Evolutionary conservation across 2,888 invertebrate genomes (phyloP).

Genomic region (Silvanus unidentatus): DNA sequence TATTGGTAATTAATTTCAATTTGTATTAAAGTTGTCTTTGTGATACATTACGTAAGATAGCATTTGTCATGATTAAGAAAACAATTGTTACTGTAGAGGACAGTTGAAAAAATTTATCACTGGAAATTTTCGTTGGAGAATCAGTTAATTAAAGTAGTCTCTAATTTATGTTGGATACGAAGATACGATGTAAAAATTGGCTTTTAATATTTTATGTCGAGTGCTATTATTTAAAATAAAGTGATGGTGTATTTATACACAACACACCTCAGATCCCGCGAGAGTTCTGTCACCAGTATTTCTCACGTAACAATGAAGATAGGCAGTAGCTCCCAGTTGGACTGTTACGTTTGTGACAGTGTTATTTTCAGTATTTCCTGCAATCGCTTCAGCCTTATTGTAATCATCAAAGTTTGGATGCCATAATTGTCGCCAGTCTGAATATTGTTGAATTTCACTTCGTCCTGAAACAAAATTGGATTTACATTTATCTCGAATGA

Average conservation of each 20-base stretch:
- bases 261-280: slow-evolving; percentile 41
- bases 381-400: slow-evolving; percentile 40
- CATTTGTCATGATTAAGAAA: no score
- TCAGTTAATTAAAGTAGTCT: no score
- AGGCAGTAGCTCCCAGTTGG: slow-evolving; percentile 72
- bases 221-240: no score
- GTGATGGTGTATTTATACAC: background rate
- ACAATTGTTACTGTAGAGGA: no score
- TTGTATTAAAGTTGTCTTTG: no score
- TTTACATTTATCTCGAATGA: background rate
- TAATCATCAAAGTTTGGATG: slow-evolving; percentile 53
- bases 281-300: slow-evolving; percentile 64
- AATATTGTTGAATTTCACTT: slow-evolving; percentile 39
- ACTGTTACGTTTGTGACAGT: slow-evolving; percentile 70
- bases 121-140: no score
- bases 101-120: no score
- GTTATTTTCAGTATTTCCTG: slow-evolving; percentile 60
- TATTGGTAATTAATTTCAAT: no score
- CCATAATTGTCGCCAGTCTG: slow-evolving; percentile 62
- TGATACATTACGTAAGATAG: no score
- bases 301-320: slow-evolving; percentile 73
- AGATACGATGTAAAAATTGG: no score
- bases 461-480: slow-evolving; percentile 33
- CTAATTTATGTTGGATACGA: no score
- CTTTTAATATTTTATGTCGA: no score